A percentile compares a stretch with the other conserved stretches of the same genome.
Evolutionary conservation across 2,113 vertebrate genomes (phyloP).

Genomic region (Python bivittatus): DNA sequence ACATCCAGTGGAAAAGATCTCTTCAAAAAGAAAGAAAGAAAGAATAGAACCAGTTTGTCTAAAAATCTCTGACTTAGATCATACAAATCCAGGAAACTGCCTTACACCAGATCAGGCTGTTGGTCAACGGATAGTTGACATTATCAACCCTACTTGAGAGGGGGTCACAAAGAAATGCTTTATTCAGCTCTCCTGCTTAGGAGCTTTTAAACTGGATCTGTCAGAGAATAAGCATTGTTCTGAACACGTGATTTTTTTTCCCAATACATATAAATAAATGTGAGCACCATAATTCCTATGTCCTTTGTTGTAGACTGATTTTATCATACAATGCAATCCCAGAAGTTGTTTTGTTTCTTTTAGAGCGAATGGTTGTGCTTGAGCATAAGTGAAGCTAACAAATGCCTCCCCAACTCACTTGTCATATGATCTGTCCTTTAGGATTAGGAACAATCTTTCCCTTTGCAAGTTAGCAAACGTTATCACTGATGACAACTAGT

Average conservation of each 20-base stretch:
- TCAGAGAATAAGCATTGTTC: background rate
- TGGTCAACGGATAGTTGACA: background rate
- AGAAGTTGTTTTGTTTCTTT: rapidly evolving
- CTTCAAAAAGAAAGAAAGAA: background rate
- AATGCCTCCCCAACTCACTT: constrained; percentile 22
- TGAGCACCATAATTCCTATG: constrained; percentile 17
- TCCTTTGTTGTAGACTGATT: constrained; percentile 20
- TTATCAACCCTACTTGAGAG: background rate
- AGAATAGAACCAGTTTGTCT: rapidly evolving
- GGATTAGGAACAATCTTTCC: constrained; percentile 27
- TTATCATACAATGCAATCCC: constrained; percentile 32
- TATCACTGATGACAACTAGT: constrained; percentile 18
- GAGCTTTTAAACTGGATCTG: background rate
- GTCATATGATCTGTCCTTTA: constrained; percentile 24
- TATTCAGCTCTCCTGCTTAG: background rate
- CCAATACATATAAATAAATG: background rate
- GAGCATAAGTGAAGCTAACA: background rate
- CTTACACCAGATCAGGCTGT: background rate
- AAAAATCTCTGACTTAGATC: rapidly evolving
- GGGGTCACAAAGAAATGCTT: background rate
- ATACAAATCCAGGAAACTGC: background rate
- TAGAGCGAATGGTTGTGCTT: background rate
- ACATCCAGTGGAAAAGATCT: background rate
- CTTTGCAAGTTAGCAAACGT: background rate
- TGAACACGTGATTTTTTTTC: background rate